These are phyloP conservation scores for Theocolax elegans DNA, from an alignment of 1,140 invertebrate species.

Conservation along the genomic window DNA sequence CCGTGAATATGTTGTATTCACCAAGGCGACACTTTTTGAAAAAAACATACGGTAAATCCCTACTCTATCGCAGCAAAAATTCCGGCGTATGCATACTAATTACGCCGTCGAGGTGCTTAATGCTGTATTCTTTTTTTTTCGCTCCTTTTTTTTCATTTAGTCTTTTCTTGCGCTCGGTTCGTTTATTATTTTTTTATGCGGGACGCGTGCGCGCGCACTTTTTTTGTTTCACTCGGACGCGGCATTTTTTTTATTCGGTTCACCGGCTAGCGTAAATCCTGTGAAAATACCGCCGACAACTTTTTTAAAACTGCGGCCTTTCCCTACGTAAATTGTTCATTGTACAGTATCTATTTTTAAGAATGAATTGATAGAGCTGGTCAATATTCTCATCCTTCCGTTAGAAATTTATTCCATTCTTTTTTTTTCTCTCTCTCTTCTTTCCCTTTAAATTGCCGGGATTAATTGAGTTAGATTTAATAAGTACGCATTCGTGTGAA, in stretches of 20 bases:
- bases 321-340: neutral
- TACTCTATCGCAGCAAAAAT: neutral
- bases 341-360: conserved; percentile 9
- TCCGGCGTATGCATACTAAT: conserved; percentile 36
- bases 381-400: neutral
- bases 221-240: neutral
- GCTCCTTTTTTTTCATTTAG: neutral
- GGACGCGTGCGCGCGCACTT: neutral
- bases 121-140: conserved; percentile 22
- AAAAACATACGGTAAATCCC: conserved; percentile 12
- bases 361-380: neutral
- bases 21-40: neutral
- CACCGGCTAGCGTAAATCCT: neutral
- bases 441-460: too few relatives aligned
- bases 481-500: too few relatives aligned
- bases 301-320: conserved; percentile 11
- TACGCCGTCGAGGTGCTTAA: conserved; percentile 26
- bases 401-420: too few relatives aligned
- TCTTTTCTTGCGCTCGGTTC: conserved; percentile 1
- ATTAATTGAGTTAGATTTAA: too few relatives aligned
- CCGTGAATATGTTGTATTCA: conserved; percentile 10
- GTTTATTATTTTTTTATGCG: conserved; percentile 11
- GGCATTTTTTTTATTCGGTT: neutral
- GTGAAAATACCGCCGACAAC: conserved; percentile 16
- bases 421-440: too few relatives aligned